phyloP scores from a whole-genome alignment of 2,797 vertebrate species.

The Myotis myotis region DNA sequence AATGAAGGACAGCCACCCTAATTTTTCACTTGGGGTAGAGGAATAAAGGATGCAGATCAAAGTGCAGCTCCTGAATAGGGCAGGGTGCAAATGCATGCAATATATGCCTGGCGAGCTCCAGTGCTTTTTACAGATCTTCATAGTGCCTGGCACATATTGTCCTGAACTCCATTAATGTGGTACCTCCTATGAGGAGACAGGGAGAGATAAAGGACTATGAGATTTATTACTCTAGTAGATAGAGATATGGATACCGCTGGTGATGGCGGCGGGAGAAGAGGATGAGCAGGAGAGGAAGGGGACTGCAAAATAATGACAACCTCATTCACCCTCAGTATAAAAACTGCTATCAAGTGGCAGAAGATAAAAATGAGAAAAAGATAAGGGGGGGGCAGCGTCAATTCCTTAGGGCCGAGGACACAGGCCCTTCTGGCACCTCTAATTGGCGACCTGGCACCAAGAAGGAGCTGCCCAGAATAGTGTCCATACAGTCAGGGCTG shows the following conservation, averaged over 20 bases:
- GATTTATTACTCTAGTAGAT: not conserved
- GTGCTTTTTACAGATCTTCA: slow-evolving; percentile 7
- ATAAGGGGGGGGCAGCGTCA: not conserved
- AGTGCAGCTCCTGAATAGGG: not conserved
- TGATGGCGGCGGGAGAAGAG: not conserved
- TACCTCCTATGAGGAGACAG: not conserved
- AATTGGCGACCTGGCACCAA: not conserved
- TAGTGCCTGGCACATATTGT: not conserved
- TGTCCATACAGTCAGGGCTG: not conserved
- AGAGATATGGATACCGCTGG: not conserved
- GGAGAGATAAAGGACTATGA: not conserved
- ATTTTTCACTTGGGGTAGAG: slow-evolving; percentile 36
- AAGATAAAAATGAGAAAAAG: slow-evolving; percentile 21
- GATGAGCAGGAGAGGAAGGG: not conserved
- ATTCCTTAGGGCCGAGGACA: not conserved
- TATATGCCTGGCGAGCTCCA: not conserved
- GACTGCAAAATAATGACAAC: not conserved
- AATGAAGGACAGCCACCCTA: slow-evolving; percentile 19
- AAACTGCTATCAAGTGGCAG: not conserved
- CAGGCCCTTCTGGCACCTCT: not conserved
- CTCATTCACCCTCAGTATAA: not conserved
- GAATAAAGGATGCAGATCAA: slow-evolving; percentile 43
- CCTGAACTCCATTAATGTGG: not conserved
- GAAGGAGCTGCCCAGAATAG: not conserved
- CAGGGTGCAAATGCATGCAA: not conserved